Evolutionary conservation across 2,888 invertebrate genomes (phyloP), one percentile per base, ranked within the genome.

Genomic region (Urechis unicinctus): DNA sequence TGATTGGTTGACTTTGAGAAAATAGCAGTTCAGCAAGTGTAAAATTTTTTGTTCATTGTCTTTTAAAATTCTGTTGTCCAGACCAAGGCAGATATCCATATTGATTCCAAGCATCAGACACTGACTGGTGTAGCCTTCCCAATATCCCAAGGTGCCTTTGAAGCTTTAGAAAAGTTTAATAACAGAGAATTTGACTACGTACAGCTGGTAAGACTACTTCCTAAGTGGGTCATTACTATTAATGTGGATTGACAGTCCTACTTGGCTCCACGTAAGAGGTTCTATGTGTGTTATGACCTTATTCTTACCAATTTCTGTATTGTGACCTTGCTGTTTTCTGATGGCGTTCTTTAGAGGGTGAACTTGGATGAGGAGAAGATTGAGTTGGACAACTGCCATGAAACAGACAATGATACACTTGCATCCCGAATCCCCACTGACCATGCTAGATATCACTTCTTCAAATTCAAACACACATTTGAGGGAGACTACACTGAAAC

Each of bases 41-140:
- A n/a, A n/a, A n/a, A n/a, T n/a, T n/a, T n/a, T n/a, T n/a, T n/a
- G n/a, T n/a, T n/a, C n/a, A n/a, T n/a, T n/a, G n/a, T n/a, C n/a
- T n/a, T n/a, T n/a, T n/a, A n/a, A n/a, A n/a, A n/a, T n/a, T n/a
- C n/a, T n/a, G n/a, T n/a, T n/a, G 29, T 61, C 28, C 62, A 77
- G 67, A 72, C 75, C 13, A 68, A 72, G 46, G 63, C 71, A n/a
- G 66, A 71, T 48, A 87, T 89, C 60, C 85, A 86, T 61, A 85
- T 91, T 3, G 70, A 75, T 56, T 66, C 71, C 1, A 73, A 71
- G 57, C 73, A 73, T 68, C 92, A 94, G 68, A 93, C 94, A 0
- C 81, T 96, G 68, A 86, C 89, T 53, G 95, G 95, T 6, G 87
- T 98, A 13, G 84, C 87, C 0, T 84, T 97, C 78, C 97, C 97